These are phyloP conservation scores for Bujurquina vittata DNA, from an alignment of 2,113 vertebrate genomes.

Conservation along the genomic window DNA sequence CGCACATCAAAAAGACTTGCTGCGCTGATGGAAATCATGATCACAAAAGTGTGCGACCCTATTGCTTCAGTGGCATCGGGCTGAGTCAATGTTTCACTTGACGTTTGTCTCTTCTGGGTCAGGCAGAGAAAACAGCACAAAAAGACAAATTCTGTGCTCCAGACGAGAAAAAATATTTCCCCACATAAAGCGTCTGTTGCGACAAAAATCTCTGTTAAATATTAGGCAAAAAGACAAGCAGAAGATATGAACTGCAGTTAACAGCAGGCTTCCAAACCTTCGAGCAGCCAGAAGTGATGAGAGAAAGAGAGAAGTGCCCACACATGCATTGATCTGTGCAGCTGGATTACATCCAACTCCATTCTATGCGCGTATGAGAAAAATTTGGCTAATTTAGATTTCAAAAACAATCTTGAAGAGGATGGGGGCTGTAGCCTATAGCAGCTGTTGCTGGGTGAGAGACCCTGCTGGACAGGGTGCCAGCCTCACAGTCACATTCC, in stretches of 20 bases:
- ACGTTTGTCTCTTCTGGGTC: constrained; percentile 9
- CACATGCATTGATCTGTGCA: background rate
- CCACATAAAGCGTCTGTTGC: background rate
- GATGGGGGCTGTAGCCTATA: background rate
- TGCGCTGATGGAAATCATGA: background rate
- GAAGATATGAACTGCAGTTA: background rate
- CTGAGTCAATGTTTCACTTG: background rate
- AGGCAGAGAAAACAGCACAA: constrained; percentile 10
- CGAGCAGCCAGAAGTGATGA: background rate
- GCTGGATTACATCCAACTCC: background rate
- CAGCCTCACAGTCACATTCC: too few species aligned
- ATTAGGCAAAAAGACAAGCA: background rate
- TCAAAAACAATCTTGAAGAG: background rate
- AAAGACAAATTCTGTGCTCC: background rate
- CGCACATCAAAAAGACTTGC: background rate
- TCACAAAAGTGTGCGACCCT: background rate
- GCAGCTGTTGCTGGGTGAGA: background rate
- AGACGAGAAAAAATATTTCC: background rate
- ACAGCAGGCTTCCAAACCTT: background rate
- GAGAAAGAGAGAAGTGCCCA: background rate
- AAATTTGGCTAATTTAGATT: background rate
- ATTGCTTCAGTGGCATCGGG: background rate
- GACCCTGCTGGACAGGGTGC: too few species aligned
- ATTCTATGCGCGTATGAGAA: background rate
- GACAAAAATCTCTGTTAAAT: background rate